Evolutionary conservation across 2,113 vertebrate genomes (phyloP).

Genomic region (Paramormyrops kingsleyae): DNA sequence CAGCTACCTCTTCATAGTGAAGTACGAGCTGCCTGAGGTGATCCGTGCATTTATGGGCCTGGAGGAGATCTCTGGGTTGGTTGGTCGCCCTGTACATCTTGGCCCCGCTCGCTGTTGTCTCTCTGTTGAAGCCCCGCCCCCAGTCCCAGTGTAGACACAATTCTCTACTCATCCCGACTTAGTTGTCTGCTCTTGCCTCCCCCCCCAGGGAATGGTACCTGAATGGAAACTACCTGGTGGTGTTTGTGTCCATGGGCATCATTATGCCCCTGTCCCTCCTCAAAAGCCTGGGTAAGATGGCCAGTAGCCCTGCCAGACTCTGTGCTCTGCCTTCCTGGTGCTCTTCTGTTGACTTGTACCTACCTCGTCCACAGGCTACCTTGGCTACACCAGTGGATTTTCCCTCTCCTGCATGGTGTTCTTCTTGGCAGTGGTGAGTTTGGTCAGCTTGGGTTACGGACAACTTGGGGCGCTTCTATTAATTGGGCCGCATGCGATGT

Average conservation of each 20-base stretch:
- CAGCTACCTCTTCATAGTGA: conserved; percentile 98
- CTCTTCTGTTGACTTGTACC: neutral
- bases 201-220: conserved; percentile 86
- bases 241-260: conserved; percentile 82
- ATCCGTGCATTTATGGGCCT: conserved; percentile 81
- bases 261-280: conserved; percentile 91
- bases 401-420: conserved; percentile 96
- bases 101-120: neutral
- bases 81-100: neutral
- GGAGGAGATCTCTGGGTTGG: conserved; percentile 81
- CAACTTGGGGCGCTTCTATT: neutral
- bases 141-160: neutral
- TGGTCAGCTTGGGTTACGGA: neutral
- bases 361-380: conserved; percentile 70
- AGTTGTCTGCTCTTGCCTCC: neutral
- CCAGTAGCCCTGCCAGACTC: neutral
- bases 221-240: conserved; percentile 89
- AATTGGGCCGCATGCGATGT: neutral
- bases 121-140: neutral
- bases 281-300: conserved; percentile 82
- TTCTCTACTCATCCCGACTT: neutral
- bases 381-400: conserved; percentile 95
- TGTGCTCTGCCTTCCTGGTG: neutral
- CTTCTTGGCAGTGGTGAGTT: conserved; percentile 86
- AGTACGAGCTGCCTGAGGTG: conserved; percentile 96